A percentile compares a stretch with the other conserved stretches of the same genome.
phyloP scores from a whole-genome alignment of 2,888 invertebrate genomes.

The Aphrophora alni region DNA sequence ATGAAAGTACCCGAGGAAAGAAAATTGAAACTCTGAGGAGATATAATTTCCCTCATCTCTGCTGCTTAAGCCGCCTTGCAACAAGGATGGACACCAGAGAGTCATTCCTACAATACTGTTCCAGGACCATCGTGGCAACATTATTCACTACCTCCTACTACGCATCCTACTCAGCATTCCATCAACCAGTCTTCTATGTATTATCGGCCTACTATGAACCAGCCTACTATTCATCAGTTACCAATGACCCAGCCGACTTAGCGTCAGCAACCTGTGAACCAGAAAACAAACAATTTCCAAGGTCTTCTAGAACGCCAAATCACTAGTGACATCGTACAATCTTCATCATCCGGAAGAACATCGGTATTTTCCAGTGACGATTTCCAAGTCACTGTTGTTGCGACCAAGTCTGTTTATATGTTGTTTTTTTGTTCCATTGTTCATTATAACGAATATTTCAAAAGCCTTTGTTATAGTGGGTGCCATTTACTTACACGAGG shows the following conservation, averaged over 20 bases:
- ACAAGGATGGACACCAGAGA: slow-evolving; percentile 20
- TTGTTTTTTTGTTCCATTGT: too few relatives aligned
- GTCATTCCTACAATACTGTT: slow-evolving; percentile 15
- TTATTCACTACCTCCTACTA: not conserved
- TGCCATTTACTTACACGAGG: too few relatives aligned
- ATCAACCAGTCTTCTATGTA: slow-evolving; percentile 27
- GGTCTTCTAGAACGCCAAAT: slow-evolving; percentile 17
- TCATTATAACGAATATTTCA: too few relatives aligned
- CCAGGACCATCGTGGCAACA: slow-evolving; percentile 27
- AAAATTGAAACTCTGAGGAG: slow-evolving; percentile 27
- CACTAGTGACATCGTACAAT: slow-evolving; percentile 22
- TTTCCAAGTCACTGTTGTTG: too few relatives aligned
- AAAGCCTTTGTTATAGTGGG: too few relatives aligned
- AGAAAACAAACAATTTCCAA: slow-evolving; percentile 19
- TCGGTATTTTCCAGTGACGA: slow-evolving; percentile 15
- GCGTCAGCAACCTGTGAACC: slow-evolving; percentile 24
- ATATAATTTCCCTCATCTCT: slow-evolving; percentile 23
- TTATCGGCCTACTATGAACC: slow-evolving; percentile 23
- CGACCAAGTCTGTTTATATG: too few relatives aligned
- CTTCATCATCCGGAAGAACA: slow-evolving; percentile 27
- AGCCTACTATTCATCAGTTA: slow-evolving; percentile 11
- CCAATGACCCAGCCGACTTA: not conserved
- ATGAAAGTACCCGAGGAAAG: slow-evolving; percentile 20
- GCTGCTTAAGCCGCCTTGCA: slow-evolving; percentile 27
- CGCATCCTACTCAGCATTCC: slow-evolving; percentile 16